A percentile compares a stretch with the other conserved stretches of the same genome.
phyloP scores from a whole-genome alignment of 2,888 invertebrate species.

The Machimus atricapillus region DNA sequence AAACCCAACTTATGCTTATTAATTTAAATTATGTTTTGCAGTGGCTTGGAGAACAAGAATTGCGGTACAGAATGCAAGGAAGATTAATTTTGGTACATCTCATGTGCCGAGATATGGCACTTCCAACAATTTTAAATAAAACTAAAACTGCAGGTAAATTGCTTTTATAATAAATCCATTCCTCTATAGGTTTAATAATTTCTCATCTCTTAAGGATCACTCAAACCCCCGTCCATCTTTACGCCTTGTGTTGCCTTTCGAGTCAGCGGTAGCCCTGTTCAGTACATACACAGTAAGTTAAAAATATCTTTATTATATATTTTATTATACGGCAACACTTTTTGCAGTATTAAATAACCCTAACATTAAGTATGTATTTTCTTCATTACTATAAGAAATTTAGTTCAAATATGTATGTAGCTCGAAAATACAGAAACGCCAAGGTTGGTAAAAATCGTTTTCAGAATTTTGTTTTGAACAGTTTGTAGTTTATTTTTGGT shows the following conservation, averaged over 20 bases:
- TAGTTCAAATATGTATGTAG: no score
- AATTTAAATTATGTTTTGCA: conserved; percentile 59
- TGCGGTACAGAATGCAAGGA: conserved; percentile 79
- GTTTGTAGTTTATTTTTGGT: no score
- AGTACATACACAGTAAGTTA: conserved; percentile 69
- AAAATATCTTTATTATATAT: not conserved
- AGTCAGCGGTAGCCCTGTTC: conserved; percentile 81
- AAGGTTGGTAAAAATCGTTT: no score
- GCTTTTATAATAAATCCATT: not conserved
- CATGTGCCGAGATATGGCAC: conserved; percentile 76
- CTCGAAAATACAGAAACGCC: no score
- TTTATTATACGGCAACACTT: not conserved
- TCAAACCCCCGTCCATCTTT: conserved; percentile 65
- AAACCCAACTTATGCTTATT: not conserved
- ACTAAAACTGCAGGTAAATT: conserved; percentile 47
- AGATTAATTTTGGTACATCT: conserved; percentile 80
- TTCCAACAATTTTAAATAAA: conserved; percentile 63
- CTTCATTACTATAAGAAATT: no score
- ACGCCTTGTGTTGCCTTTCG: conserved; percentile 87
- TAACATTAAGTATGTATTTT: no score
- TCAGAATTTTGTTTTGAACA: no score
- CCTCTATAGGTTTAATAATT: not conserved
- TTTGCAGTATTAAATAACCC: no score
- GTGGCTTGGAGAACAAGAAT: conserved; percentile 85
- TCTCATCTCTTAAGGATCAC: not conserved